Evolutionary conservation across 2,797 vertebrate species (phyloP), one percentile per base, ranked within the genome.

Genomic region (Gila robusta): DNA sequence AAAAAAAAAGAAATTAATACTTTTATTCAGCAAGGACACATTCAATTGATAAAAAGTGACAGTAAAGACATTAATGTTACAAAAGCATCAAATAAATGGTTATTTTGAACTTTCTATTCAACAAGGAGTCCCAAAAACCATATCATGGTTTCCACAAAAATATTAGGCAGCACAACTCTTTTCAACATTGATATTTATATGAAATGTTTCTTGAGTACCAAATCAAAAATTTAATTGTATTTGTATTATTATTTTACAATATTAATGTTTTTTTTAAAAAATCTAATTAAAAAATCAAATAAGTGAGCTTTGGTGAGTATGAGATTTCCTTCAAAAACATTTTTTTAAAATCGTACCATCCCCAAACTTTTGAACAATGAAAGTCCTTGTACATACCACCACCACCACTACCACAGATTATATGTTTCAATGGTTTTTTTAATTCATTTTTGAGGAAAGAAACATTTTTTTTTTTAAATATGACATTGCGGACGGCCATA

Each of bases 401-500:
- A 56, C 39, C 56, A 76, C 23, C 62, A 32, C 32, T 32, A 70
- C 35, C 47, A 78, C 32, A 59, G 64, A 70, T 6, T 37, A 44
- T 49, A 14, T 69, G 10, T 85, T 85, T 70, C 7, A 78, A 79
- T 16, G 10, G 37, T 59, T 85, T 72, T 37, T 16, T 81, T 49
- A 23, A 72, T 71, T 77, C 2, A 77, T 41, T 84, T 66, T 67
- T 69, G 47, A 77, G 44, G 14, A 67, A 52, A 76, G 47, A 73
- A 74, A 62, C 59, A 9, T 8, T 59, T 9, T 23, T 9, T 23
- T 56, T 5, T 37, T 19, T 17, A 79, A 85, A 85, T 71, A 71
- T 62, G 37, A 79, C 83, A 79, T 35, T 62, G 83, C 26, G 3
- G 52, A 79, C 14, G n/a, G 66, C 76, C 83, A 49, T 85, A 59